Conservation (phyloP, 2,797 vertebrate species). For the Numenius phaeopus region DNA sequence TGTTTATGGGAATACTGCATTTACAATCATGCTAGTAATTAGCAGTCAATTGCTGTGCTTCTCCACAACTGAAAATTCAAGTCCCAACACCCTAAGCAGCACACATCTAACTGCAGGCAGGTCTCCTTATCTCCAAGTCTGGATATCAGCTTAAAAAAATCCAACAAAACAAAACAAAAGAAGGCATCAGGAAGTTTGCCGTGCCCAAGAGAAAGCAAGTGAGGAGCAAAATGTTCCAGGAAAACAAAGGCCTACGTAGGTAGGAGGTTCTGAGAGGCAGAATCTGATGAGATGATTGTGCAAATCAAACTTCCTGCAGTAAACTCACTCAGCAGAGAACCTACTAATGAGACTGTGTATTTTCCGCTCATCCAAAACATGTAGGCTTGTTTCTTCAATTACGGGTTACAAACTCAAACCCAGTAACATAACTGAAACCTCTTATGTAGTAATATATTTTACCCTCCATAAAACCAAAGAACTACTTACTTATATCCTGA, state of each 20-base stretch:
- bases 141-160: background rate
- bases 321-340: background rate
- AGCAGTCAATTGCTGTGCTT: background rate
- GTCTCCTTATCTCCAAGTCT: background rate
- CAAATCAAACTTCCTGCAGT: background rate
- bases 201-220: background rate
- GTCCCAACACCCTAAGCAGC: background rate
- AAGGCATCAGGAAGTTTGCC: background rate
- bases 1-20: background rate
- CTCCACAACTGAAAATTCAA: background rate
- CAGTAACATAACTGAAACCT: background rate
- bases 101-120: background rate
- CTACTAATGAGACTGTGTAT: too few species aligned
- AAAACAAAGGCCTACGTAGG: background rate
- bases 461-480: background rate
- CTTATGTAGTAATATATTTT: background rate
- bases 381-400: background rate
- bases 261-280: background rate
- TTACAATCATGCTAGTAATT: background rate
- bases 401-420: background rate
- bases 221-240: background rate
- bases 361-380: background rate
- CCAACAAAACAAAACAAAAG: background rate
- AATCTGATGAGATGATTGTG: background rate
- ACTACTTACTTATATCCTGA: conserved; percentile 88